These are phyloP conservation scores for Indicator indicator DNA, from an alignment of 2,113 vertebrate species.

Conservation along the genomic window DNA sequence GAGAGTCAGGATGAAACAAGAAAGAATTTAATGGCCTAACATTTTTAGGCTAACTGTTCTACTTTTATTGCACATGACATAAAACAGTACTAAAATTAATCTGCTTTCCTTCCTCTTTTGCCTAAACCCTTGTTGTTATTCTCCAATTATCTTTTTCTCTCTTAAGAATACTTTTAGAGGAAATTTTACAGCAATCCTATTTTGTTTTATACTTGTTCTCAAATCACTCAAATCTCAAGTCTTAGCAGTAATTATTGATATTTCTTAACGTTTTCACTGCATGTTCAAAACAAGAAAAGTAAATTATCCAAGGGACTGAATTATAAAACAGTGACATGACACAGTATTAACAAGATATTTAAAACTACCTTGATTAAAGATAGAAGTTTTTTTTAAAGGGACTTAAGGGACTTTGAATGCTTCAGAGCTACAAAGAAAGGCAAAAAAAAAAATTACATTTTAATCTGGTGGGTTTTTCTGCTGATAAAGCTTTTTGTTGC, in stretches of 20 bases:
- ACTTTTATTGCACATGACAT: background rate
- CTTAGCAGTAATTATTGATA: background rate
- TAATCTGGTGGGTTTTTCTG: background rate
- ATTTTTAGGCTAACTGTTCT: background rate
- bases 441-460: background rate
- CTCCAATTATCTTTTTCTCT: background rate
- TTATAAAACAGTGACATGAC: background rate
- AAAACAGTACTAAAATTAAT: background rate
- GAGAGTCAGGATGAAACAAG: slow-evolving; percentile 17
- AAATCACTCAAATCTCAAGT: background rate
- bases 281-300: background rate
- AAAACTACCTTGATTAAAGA: background rate
- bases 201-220: background rate
- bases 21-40: background rate
- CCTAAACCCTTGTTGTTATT: background rate
- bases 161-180: background rate
- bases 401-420: background rate
- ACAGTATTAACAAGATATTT: background rate
- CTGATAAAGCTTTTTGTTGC: background rate
- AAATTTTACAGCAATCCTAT: background rate
- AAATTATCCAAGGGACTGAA: background rate
- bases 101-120: background rate
- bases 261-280: background rate
- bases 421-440: background rate
- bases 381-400: background rate